A percentile compares a stretch with the other conserved stretches of the same genome.
Evolutionary conservation across 2,113 vertebrate genomes (phyloP).

Genomic region (Brachionichthys hirsutus): DNA sequence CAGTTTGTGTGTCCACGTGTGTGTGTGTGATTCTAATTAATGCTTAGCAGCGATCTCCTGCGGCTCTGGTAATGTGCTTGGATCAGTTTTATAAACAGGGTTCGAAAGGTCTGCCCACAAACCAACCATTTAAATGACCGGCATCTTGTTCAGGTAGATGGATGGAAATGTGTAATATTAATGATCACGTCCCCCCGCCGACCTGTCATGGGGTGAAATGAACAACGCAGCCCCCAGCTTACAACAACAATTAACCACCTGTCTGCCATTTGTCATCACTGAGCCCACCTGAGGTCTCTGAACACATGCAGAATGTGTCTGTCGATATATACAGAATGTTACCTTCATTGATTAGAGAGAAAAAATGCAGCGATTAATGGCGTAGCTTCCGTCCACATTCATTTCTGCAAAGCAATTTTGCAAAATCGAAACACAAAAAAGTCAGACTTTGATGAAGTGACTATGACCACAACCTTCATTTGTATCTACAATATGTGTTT

Average conservation of each 20-base stretch:
- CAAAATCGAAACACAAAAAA: background rate
- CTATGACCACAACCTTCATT: background rate
- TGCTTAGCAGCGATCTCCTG: constrained; percentile 66
- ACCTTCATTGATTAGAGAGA: background rate
- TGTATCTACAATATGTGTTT: background rate
- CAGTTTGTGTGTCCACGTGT: constrained; percentile 14
- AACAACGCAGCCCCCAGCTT: constrained; percentile 76
- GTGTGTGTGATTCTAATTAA: constrained; percentile 64
- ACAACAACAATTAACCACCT: constrained; percentile 79
- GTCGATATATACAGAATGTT: constrained; percentile 44
- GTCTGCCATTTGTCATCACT: constrained; percentile 73
- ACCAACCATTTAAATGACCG: constrained; percentile 62
- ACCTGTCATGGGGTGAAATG: constrained; percentile 73
- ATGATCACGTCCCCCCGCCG: constrained; percentile 68
- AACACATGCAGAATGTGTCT: constrained; percentile 52
- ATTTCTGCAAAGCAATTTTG: background rate
- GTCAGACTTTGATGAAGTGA: background rate
- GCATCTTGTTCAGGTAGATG: constrained; percentile 66
- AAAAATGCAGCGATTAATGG: constrained; percentile 9
- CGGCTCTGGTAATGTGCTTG: constrained; percentile 68
- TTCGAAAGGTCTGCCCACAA: constrained; percentile 67
- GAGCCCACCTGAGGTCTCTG: constrained; percentile 47
- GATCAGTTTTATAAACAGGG: constrained; percentile 67
- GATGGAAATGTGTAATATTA: constrained; percentile 75
- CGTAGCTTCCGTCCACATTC: background rate